Evolutionary conservation across 2,797 vertebrate genomes (phyloP), one percentile per base, ranked within the genome.

Genomic region (Botia almorhae): DNA sequence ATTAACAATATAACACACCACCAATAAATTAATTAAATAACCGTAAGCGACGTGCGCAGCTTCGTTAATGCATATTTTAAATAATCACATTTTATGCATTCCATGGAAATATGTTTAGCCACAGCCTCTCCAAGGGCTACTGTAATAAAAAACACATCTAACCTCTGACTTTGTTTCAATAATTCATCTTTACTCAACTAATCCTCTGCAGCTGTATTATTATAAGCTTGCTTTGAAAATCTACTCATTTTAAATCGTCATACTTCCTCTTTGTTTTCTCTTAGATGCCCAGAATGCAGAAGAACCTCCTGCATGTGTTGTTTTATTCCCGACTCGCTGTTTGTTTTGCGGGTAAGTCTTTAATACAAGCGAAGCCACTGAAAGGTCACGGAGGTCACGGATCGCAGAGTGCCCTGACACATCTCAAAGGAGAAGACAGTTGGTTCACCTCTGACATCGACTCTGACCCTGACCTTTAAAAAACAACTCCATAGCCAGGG

Each of bases 301-400:
- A 5, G 23, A 36, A 8, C 8, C 4, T 78, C 13, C 19, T 60
- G 26, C 23, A 6, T 7, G 7, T 80, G 48, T 43, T 21, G 17
- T 23, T 63, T 46, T 17, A 23, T 50, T 71, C 76, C 69, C 14
- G n/a, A 23, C 6, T 48, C 21, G 53, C 36, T 85, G 83, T 86
- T 87, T 80, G 74, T 81, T 70, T 51, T 67, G 48, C 21, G 17
- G n/a, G 11, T 19, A 58, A 72, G 58, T 83, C 82, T 83, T 72
- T 64, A 84, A 87, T 81, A 14, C 76, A 74, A 74, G 43, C 6
- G 39, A 74, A 74, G 50, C n/a, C 39, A 3, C 0, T 63, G 21
- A 48, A 82, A 74, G 61, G 77, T 87, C 83, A 76, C 82, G 86
- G 33, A 55, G 69, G 53, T 50, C 83, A 88, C 79, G 75, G 81